Evolutionary conservation across 2,113 vertebrate species (phyloP).

Genomic region (Aythya baeri): DNA sequence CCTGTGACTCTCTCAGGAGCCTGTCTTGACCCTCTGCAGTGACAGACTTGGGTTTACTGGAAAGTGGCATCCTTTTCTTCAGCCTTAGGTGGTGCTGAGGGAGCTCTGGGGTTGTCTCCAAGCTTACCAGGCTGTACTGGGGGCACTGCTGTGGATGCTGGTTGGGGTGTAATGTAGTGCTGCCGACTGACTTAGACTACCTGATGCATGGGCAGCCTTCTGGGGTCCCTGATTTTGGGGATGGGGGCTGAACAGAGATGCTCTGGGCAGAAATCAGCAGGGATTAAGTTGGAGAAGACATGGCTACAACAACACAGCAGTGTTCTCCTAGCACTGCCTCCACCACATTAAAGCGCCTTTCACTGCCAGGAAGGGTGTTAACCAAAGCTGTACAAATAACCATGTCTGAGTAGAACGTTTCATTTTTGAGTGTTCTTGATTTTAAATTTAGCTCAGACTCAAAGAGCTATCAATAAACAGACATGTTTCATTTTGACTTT

Average conservation of each 20-base stretch:
- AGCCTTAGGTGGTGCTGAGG: background rate
- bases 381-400: conserved; percentile 60
- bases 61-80: background rate
- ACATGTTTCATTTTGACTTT: conserved; percentile 31
- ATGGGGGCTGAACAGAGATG: background rate
- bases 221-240: background rate
- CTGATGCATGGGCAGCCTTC: background rate
- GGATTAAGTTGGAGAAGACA: background rate
- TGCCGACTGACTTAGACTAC: background rate
- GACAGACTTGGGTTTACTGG: background rate
- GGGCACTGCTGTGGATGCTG: background rate
- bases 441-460: conserved; percentile 53
- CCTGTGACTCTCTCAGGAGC: background rate
- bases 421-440: conserved; percentile 19
- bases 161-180: background rate
- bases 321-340: background rate
- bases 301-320: background rate
- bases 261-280: background rate
- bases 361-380: conserved; percentile 67
- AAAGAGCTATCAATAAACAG: conserved; percentile 26
- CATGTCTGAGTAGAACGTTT: conserved; percentile 38
- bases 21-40: conserved; percentile 24
- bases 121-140: background rate
- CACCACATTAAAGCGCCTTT: conserved; percentile 37
- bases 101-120: background rate